Base-by-base conservation (phyloP, 2,113 vertebrate species). In the Eptesicus fuscus region DNA sequence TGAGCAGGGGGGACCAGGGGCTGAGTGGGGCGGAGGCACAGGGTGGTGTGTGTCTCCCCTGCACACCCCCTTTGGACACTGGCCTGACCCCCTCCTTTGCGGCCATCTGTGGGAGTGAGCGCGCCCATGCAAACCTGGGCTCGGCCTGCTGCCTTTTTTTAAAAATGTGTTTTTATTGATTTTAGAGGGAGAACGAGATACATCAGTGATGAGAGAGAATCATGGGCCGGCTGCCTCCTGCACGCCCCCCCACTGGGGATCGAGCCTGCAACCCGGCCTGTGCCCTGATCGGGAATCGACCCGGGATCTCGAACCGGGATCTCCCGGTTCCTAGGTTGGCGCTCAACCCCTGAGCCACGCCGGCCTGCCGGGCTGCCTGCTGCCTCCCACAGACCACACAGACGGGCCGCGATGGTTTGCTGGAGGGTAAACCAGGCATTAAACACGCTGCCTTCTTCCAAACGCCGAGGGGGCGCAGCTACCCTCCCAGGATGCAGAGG, bases 321-420 rank as follows among this genome's bases (percentile, higher is more conserved):
- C 59, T 11, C 59, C 59, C 3, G 56, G 9, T 3, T 59, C 56
- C 2, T 9, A 59, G 56, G 22, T 10, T 1, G 9, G 2, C 3
- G 22, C 56, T 25, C 56, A 56, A 9, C 56, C 56, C 2, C 22
- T 23, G 53, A 23, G 56, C 56, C 56, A 9, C 8, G 8, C 20
- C 4, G 53, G 53, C 20, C 4, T 20, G 53, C 53, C 20, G 20
- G 53, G 53, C 53, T 18, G 14, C 11, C 2, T 18, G 44, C 53
- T 14, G 4, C 61, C 53, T 37, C 69, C 80, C 9, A 3, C 47
- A 61, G 51, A 25, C 14, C 32, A 7, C n/a, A 22, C 0, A 2
- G 69, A 65, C 2, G 1, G 0, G 0, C 40, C 37, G 17, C 10
- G 3, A 0, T 51, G 35, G 32, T 22, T 59, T n/a, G 25, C 16